Percentiles rank a stretch among this genome's conserved stretches.
These are phyloP conservation scores for Esox lucius DNA, from an alignment of 2,797 vertebrate species.

Conservation along the genomic window DNA sequence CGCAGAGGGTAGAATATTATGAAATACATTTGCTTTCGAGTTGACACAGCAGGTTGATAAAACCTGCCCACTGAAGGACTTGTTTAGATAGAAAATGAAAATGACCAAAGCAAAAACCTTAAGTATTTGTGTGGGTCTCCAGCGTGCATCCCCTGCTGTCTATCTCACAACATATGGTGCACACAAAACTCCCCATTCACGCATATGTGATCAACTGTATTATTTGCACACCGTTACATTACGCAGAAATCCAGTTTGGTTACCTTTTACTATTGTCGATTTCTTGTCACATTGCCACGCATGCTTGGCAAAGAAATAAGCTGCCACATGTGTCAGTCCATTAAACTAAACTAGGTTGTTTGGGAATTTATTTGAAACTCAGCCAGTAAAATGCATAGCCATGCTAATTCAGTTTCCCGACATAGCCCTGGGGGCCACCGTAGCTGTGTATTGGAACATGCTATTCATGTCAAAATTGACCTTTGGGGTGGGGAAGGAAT, in stretches of 20 bases:
- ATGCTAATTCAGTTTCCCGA: conserved; percentile 58
- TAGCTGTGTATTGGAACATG: conserved; percentile 44
- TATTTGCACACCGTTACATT: neutral
- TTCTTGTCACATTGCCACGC: neutral
- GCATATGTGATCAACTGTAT: neutral
- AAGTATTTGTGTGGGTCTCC: neutral
- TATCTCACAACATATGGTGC: neutral
- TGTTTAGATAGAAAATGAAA: neutral
- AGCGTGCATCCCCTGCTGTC: neutral
- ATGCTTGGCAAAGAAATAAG: neutral
- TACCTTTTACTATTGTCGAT: neutral
- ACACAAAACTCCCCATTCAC: neutral
- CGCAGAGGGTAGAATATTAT: neutral
- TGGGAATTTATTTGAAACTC: conserved; percentile 66
- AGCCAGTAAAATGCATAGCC: conserved; percentile 54
- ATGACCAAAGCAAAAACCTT: neutral
- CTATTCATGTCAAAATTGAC: conserved; percentile 69
- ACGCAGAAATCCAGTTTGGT: neutral
- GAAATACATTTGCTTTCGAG: neutral
- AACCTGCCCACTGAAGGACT: neutral
- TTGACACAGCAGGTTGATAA: neutral
- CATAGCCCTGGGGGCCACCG: conserved; percentile 42
- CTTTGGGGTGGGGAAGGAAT: conserved; percentile 62
- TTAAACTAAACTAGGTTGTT: conserved; percentile 60
- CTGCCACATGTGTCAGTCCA: conserved; percentile 55